These are phyloP conservation scores for Haplotaxodon microlepis DNA, from an alignment of 2,113 vertebrate species.

Conservation along the genomic window DNA sequence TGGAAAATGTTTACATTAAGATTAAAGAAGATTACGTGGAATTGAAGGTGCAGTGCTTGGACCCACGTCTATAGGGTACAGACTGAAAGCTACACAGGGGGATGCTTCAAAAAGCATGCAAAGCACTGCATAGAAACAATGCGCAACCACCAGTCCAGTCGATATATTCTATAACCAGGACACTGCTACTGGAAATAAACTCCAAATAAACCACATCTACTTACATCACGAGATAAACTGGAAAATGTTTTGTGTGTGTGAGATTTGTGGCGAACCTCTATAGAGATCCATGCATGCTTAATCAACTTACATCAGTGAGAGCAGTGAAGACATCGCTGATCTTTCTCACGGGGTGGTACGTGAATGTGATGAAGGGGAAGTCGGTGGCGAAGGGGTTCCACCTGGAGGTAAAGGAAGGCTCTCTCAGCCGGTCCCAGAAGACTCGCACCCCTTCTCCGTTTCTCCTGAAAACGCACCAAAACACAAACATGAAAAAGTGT, in stretches of 20 bases:
- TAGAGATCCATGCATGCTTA: not conserved
- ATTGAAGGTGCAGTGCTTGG: not conserved
- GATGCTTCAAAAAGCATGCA: not conserved
- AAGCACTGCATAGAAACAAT: not conserved
- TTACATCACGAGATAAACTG: not conserved
- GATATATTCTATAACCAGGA: not conserved
- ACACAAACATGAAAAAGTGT: not conserved
- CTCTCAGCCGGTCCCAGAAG: constrained; percentile 68
- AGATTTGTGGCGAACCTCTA: not conserved
- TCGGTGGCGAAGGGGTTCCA: constrained; percentile 78
- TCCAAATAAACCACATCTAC: not conserved
- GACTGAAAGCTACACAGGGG: not conserved
- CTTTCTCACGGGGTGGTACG: constrained; percentile 67
- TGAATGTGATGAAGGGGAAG: constrained; percentile 74
- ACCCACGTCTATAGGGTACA: not conserved
- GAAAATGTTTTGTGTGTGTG: not conserved
- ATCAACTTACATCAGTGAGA: constrained; percentile 70
- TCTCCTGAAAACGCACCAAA: constrained; percentile 59
- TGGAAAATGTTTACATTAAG: not conserved
- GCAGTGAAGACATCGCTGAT: constrained; percentile 47
- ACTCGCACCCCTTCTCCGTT: constrained; percentile 76
- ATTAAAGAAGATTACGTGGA: not conserved
- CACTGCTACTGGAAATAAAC: not conserved
- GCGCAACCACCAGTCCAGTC: not conserved
- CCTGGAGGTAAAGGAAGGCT: constrained; percentile 66